These are phyloP conservation scores for Agrochola circellaris DNA, from an alignment of 2,888 invertebrate genomes.

Conservation along the genomic window DNA sequence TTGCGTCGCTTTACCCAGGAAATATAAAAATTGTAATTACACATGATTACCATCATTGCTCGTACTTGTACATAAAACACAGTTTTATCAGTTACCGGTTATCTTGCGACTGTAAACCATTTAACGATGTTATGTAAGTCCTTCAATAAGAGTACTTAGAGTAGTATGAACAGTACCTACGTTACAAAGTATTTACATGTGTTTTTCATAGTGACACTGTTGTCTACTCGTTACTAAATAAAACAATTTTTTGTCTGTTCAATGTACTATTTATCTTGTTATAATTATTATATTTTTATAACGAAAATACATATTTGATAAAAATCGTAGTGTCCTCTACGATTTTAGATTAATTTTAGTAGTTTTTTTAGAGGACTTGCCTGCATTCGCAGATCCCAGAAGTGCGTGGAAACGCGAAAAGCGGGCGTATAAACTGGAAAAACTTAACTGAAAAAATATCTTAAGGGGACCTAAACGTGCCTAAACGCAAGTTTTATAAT, in stretches of 20 bases:
- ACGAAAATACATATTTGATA: no score
- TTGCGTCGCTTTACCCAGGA: background rate
- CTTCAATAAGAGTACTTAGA: background rate
- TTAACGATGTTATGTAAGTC: conserved; percentile 2
- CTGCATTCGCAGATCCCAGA: no score
- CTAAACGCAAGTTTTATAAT: no score
- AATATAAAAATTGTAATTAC: background rate
- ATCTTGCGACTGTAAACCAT: conserved; percentile 42
- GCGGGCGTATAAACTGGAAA: no score
- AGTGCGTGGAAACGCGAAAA: no score
- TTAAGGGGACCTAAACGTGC: no score
- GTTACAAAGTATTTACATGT: background rate
- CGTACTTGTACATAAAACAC: background rate
- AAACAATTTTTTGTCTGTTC: background rate
- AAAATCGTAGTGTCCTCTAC: no score
- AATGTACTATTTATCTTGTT: background rate
- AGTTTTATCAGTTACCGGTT: conserved; percentile 37
- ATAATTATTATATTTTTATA: background rate
- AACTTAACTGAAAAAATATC: no score
- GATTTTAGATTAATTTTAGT: no score
- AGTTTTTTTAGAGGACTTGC: no score
- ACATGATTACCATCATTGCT: conserved; percentile 7
- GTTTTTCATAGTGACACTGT: background rate
- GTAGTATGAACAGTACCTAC: background rate
- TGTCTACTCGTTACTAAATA: no score